Conservation (phyloP, 64 coral and sea anemone genomes). For the Pocillopora verrucosa region DNA sequence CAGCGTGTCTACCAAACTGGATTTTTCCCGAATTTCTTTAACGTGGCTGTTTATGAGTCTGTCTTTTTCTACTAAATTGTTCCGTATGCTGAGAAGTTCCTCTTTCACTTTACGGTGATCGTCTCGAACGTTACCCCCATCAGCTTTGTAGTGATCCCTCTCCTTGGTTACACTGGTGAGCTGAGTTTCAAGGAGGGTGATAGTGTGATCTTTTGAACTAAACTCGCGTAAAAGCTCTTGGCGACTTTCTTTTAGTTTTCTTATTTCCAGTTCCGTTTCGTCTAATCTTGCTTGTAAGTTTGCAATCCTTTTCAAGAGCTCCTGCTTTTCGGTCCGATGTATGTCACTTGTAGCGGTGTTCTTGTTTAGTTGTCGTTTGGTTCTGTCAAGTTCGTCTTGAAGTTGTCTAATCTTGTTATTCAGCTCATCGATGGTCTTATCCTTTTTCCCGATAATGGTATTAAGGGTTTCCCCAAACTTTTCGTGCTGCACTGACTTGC, state of each 20-base stretch:
- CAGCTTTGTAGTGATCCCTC: slow-evolving; percentile 67
- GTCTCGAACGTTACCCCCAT: slow-evolving; percentile 45
- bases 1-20: slow-evolving; percentile 68
- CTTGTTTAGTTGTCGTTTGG: slow-evolving; percentile 57
- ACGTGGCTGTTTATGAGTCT: slow-evolving; percentile 45
- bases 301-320: slow-evolving; percentile 45
- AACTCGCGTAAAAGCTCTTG: slow-evolving; percentile 61
- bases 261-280: slow-evolving; percentile 56
- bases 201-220: slow-evolving; percentile 71
- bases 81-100: slow-evolving; percentile 64
- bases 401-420: slow-evolving; percentile 64
- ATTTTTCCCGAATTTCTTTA: slow-evolving; percentile 93
- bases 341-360: slow-evolving; percentile 29
- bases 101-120: slow-evolving; percentile 87
- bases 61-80: slow-evolving; percentile 75
- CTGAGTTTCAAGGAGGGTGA: slow-evolving; percentile 68
- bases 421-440: slow-evolving; percentile 60
- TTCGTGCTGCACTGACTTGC: slow-evolving; percentile 72
- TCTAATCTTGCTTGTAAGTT: slow-evolving; percentile 13
- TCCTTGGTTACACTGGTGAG: slow-evolving; percentile 66
- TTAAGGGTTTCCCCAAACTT: slow-evolving; percentile 75
- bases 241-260: slow-evolving; percentile 52
- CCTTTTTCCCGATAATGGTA: slow-evolving; percentile 61
- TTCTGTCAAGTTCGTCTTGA: slow-evolving; percentile 69
- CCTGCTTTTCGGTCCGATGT: slow-evolving; percentile 55